These are phyloP conservation scores for Brachionus rotundiformis DNA, from an alignment of 1,140 invertebrate genomes.

Conservation along the genomic window DNA sequence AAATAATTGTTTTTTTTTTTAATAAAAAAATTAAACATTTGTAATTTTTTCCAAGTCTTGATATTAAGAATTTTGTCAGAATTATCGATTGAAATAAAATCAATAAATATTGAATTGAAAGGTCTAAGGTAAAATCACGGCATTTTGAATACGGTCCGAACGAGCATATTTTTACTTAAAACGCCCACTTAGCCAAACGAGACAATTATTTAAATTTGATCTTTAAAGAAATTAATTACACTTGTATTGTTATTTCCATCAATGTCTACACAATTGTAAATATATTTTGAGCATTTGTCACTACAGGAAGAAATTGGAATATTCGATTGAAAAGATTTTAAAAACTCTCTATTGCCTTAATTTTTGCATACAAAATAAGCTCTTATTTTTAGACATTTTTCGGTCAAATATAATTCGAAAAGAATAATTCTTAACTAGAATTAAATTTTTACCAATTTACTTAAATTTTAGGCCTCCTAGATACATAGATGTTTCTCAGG, in stretches of 20 bases:
- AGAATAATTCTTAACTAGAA: neutral
- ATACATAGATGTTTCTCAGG: no score
- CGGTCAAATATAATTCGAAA: neutral
- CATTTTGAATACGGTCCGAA: neutral
- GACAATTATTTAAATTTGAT: constrained; percentile 5
- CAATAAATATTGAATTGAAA: neutral
- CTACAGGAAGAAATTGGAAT: neutral
- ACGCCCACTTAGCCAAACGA: neutral
- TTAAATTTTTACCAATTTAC: neutral
- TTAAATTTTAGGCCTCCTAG: no score
- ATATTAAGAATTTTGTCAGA: neutral
- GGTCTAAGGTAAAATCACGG: constrained; percentile 4
- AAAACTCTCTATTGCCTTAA: neutral
- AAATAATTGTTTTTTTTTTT: no score
- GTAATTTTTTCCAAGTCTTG: neutral
- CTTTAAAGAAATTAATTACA: constrained; percentile 11
- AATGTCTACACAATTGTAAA: neutral
- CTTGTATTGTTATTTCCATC: constrained; percentile 7
- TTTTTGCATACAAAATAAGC: neutral
- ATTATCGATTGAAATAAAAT: neutral
- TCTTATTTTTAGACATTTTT: neutral
- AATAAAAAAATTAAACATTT: neutral
- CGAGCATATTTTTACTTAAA: neutral
- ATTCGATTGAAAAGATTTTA: neutral
- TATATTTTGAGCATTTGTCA: neutral